These are phyloP conservation scores for Falcaria lacertinaria DNA, from an alignment of 2,888 invertebrate genomes.

Conservation along the genomic window DNA sequence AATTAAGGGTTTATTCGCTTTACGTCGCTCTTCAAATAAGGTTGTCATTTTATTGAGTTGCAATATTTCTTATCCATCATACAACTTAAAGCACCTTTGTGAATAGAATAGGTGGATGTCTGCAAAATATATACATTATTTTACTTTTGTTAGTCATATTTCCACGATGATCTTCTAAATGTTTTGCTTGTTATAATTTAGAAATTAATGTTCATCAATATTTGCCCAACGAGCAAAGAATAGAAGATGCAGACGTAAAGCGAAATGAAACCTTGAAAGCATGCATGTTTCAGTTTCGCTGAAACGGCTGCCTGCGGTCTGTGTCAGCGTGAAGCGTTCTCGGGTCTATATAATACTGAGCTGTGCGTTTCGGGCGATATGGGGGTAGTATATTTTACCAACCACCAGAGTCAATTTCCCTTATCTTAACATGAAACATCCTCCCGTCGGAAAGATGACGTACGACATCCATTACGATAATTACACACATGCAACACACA, in stretches of 20 bases:
- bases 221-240: no score
- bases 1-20: background rate
- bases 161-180: no score
- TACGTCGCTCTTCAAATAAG: background rate
- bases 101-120: no score
- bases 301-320: constrained; percentile 29
- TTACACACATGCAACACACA: constrained; percentile 78
- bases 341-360: constrained; percentile 71
- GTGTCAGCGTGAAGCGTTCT: constrained; percentile 16
- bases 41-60: background rate
- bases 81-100: no score
- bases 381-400: constrained; percentile 55
- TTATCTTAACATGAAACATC: constrained; percentile 73
- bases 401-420: constrained; percentile 78
- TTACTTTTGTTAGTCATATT: no score
- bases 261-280: constrained; percentile 24
- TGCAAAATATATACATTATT: no score
- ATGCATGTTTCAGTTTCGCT: constrained; percentile 31
- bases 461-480: constrained; percentile 71
- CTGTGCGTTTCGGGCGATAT: constrained; percentile 58
- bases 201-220: no score
- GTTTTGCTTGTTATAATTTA: no score
- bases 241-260: no score
- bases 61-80: no score
- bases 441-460: constrained; percentile 69